Percentiles rank a stretch among this genome's conserved stretches.
Evolutionary conservation across 2,113 vertebrate species (phyloP).

Genomic region (Neoarius graeffei): DNA sequence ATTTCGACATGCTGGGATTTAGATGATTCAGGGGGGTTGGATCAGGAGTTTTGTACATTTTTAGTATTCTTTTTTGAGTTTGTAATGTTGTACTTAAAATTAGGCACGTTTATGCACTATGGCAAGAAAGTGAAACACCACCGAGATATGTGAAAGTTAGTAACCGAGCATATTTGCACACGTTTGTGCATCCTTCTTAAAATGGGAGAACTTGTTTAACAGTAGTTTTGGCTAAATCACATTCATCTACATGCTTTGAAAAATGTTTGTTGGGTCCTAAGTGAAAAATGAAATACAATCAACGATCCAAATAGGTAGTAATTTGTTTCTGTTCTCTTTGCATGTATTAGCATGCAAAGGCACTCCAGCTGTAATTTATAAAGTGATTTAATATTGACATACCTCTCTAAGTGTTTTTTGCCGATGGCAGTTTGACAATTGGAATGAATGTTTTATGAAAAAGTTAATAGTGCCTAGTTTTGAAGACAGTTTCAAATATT

Average conservation of each 20-base stretch:
- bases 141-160: background rate
- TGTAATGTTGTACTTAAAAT: background rate
- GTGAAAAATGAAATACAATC: conserved; percentile 74
- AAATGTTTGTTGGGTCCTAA: conserved; percentile 62
- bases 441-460: conserved; percentile 69
- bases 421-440: conserved; percentile 69
- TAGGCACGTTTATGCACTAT: background rate
- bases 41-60: conserved; percentile 18
- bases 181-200: conserved; percentile 16
- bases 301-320: conserved; percentile 71
- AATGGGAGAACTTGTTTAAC: conserved; percentile 45
- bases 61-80: conserved; percentile 1
- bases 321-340: conserved; percentile 68
- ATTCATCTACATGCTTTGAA: conserved; percentile 57
- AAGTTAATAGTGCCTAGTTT: conserved; percentile 65
- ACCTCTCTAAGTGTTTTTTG: conserved; percentile 71
- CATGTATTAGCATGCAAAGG: conserved; percentile 71
- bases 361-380: conserved; percentile 74
- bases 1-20: conserved; percentile 41
- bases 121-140: background rate
- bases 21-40: conserved; percentile 6
- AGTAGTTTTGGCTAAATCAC: conserved; percentile 45
- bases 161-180: background rate
- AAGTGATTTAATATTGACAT: conserved; percentile 68
- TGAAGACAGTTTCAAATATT: conserved; percentile 76